These are phyloP conservation scores for Prionace glauca DNA, from an alignment of 2,797 vertebrate genomes.

Conservation along the genomic window DNA sequence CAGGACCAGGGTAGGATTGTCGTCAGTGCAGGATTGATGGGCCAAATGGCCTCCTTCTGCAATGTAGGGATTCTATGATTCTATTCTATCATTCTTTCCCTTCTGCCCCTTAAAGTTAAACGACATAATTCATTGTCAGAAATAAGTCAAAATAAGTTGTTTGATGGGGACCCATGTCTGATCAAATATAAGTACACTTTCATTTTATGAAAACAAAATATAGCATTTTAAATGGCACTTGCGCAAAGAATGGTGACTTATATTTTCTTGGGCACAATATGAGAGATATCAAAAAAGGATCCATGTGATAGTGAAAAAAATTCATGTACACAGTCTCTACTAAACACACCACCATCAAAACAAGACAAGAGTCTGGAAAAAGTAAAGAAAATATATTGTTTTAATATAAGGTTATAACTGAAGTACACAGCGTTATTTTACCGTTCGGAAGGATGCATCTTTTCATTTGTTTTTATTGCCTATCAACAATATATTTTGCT, in stretches of 20 bases:
- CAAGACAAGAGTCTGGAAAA: neutral
- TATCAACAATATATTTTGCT: neutral
- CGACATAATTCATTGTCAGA: neutral
- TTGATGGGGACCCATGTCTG: neutral
- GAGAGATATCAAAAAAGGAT: neutral
- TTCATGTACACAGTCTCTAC: neutral
- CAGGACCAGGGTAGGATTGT: no score
- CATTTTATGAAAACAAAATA: neutral
- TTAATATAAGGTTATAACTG: neutral
- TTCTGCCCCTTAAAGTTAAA: neutral
- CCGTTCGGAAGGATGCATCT: neutral
- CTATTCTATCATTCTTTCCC: neutral
- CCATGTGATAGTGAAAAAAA: neutral
- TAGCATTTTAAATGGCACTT: neutral
- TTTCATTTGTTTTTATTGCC: neutral
- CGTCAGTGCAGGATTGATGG: no score
- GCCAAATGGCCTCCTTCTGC: no score
- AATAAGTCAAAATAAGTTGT: neutral
- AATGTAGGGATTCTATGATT: no score
- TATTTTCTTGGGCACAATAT: neutral
- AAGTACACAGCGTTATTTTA: neutral
- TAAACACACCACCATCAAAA: neutral
- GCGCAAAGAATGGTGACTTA: neutral
- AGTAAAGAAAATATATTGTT: neutral
- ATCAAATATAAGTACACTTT: neutral